Base-by-base conservation (phyloP, 1,140 invertebrate species). In the Hypothenemus hampei region DNA sequence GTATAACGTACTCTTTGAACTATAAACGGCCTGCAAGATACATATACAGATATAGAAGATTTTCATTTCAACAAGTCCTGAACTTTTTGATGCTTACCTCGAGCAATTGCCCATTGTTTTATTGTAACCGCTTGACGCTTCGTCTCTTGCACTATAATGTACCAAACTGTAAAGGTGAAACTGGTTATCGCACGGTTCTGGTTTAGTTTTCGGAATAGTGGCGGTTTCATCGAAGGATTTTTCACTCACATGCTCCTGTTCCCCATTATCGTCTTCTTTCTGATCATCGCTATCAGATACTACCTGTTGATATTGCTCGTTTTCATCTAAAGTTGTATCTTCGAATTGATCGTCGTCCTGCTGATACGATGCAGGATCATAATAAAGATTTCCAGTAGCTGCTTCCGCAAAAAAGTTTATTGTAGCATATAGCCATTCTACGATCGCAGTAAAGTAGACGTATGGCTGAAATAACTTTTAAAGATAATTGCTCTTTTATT, bases 1-100 rank as follows among this genome's bases (percentile, higher is more conserved):
- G 87, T 93, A 35, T 81, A 79, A 24, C 84, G 82, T 24, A 94
- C 86, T 24, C 83, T 78, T 60, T 93, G 84, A 1, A 89, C 86
- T 49, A 90, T 84, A 73, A 89, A 95, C 13, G 85, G 84, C 60
- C 87, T 83, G 67, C 11, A 43, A n/a, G n/a, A 29, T 29, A 7
- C 26, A 29, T 29, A 29, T 22, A 15, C 19, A 49, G 13, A 37
- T 36, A 35, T 33, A 46, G 36, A 47, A 15, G 5, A 41, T 22
- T 15, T 29, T 29, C n/a, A n/a, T n/a, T n/a, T n/a, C n/a, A n/a
- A n/a, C n/a, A n/a, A n/a, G n/a, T n/a, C n/a, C 40, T 22, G 20
- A 44, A 35, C 10, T 8, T 16, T 18, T 19, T 33, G 5, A 44
- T 29, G 10, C 6, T 47, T 33, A 67, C 60, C 64, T 67, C 3